These are phyloP conservation scores for Adelosebastes latens DNA, from an alignment of 2,797 vertebrate species.

Conservation along the genomic window DNA sequence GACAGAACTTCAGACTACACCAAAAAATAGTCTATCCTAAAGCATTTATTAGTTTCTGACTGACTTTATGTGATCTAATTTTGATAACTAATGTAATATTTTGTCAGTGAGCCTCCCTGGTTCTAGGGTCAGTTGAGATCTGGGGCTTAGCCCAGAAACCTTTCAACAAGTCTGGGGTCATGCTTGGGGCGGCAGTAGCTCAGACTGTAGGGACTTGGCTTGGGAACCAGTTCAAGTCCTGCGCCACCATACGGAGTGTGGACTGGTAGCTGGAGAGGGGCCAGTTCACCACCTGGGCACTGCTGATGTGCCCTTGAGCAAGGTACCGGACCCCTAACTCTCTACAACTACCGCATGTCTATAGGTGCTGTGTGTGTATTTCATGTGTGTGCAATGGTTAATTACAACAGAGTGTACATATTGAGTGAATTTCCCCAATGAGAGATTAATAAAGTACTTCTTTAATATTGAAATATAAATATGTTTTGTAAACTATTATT, in stretches of 20 bases:
- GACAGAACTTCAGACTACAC: too few species aligned
- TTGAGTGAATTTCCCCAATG: background rate
- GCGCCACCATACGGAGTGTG: background rate
- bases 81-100: too few species aligned
- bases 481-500: background rate
- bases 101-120: too few species aligned
- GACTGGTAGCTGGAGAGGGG: background rate
- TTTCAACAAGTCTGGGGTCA: too few species aligned
- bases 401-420: background rate
- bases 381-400: background rate
- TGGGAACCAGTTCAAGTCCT: background rate
- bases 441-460: background rate
- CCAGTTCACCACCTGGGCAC: background rate
- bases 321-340: background rate
- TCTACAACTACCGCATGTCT: background rate
- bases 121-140: background rate
- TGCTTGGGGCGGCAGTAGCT: background rate
- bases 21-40: too few species aligned
- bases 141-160: background rate
- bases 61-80: too few species aligned
- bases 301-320: background rate
- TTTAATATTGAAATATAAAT: background rate
- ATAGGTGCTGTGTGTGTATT: background rate
- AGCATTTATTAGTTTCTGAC: too few species aligned
- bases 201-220: background rate